Evolutionary conservation across 2,888 invertebrate species (phyloP).

Genomic region (Callyntrura sp.): DNA sequence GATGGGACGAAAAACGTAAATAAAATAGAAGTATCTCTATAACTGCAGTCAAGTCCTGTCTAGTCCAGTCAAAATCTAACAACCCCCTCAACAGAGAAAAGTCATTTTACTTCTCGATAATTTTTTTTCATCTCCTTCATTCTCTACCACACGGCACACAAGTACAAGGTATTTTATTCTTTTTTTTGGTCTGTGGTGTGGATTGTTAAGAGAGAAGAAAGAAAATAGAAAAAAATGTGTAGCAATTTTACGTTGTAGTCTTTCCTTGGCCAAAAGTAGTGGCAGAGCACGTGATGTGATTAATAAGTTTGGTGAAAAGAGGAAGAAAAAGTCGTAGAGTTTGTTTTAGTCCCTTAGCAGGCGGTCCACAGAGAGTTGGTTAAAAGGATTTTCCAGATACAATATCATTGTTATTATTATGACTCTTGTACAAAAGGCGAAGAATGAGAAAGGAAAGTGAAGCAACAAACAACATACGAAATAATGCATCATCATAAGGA

Average conservation of each 20-base stretch:
- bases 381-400: conserved; percentile 62
- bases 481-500: too few species aligned
- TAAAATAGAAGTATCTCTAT: too few species aligned
- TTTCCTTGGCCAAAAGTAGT: background rate
- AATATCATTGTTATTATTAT: conserved; percentile 21
- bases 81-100: background rate
- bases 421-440: background rate
- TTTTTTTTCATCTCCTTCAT: background rate
- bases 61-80: background rate
- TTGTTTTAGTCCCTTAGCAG: conserved; percentile 67
- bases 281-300: conserved; percentile 65
- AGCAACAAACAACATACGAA: background rate
- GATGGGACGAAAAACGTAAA: too few species aligned
- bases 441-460: background rate
- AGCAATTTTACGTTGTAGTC: conserved; percentile 1
- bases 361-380: conserved; percentile 65
- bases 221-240: background rate
- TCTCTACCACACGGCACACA: background rate
- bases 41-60: too few species aligned
- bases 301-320: conserved; percentile 61
- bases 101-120: background rate
- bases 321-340: conserved; percentile 46
- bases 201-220: background rate
- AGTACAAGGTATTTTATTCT: background rate
- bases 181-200: background rate